Evolutionary conservation across 2,797 vertebrate species (phyloP).

Genomic region (Coluber constrictor): DNA sequence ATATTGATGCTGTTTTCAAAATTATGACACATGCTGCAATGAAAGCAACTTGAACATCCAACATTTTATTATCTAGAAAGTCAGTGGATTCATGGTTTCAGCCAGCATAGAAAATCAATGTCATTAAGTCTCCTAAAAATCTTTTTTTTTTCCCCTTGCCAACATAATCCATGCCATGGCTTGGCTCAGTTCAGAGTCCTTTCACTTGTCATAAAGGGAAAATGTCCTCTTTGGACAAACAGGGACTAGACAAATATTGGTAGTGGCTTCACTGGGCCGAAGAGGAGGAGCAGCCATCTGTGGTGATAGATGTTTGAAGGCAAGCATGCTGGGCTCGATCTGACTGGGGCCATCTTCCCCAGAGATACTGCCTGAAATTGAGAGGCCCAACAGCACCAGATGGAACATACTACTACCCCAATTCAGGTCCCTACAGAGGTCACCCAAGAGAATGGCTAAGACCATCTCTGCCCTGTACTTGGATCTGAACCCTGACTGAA

Average conservation of each 20-base stretch:
- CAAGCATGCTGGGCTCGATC: neutral
- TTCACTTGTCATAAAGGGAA: neutral
- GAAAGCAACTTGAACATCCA: constrained; percentile 11
- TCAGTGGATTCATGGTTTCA: neutral
- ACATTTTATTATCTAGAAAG: constrained; percentile 12
- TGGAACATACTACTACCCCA: neutral
- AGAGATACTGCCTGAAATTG: neutral
- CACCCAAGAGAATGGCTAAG: neutral
- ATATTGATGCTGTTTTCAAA: constrained; percentile 62
- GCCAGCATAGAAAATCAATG: neutral
- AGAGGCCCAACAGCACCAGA: neutral
- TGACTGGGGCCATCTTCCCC: neutral
- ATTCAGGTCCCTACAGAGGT: neutral
- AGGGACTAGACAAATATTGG: neutral
- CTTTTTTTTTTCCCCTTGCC: neutral
- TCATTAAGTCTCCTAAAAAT: neutral
- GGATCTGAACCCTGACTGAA: neutral
- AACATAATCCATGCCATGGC: neutral
- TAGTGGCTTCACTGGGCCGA: neutral
- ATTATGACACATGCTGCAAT: constrained; percentile 42
- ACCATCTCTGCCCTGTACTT: neutral
- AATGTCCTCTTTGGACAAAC: neutral
- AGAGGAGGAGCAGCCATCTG: neutral
- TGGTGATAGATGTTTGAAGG: neutral
- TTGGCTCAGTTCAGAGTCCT: neutral